These are phyloP conservation scores for Hyles vespertilio DNA, from an alignment of 1,140 invertebrate genomes.

Conservation along the genomic window DNA sequence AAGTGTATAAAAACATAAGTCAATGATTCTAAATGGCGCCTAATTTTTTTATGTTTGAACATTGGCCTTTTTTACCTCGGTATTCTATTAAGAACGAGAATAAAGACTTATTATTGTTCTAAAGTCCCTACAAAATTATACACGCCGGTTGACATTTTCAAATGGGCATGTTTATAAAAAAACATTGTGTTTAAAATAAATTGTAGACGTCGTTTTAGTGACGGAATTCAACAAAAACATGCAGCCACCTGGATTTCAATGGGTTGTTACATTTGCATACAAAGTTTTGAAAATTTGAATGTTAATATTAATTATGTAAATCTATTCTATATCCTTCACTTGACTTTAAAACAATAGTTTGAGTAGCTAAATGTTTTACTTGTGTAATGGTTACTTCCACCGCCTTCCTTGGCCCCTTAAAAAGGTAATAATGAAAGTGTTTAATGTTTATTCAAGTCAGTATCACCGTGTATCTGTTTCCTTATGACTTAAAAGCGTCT, in stretches of 20 bases:
- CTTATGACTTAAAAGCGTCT: too few relatives aligned
- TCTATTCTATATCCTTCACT: slow-evolving; percentile 52
- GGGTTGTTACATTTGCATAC: slow-evolving; percentile 50
- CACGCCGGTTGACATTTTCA: not conserved
- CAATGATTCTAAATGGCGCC: too few relatives aligned
- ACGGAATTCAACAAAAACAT: slow-evolving; percentile 29
- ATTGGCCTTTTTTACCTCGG: too few relatives aligned
- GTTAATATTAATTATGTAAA: slow-evolving; percentile 63
- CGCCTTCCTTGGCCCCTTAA: too few relatives aligned
- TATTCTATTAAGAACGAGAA: not conserved
- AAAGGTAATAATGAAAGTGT: too few relatives aligned
- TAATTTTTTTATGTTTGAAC: too few relatives aligned
- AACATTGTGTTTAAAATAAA: slow-evolving; percentile 3
- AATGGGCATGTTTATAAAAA: slow-evolving; percentile 1
- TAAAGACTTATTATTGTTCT: not conserved
- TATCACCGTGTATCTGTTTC: too few relatives aligned
- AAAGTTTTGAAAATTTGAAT: slow-evolving; percentile 50
- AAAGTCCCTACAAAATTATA: not conserved
- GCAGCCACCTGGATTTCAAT: slow-evolving; percentile 49
- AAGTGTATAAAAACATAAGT: too few relatives aligned
- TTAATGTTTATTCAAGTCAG: too few relatives aligned
- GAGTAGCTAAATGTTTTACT: too few relatives aligned
- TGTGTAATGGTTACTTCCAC: too few relatives aligned
- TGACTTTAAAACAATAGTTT: slow-evolving; percentile 30
- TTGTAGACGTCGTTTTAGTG: not conserved